Base-by-base conservation (phyloP, 2,888 invertebrate genomes). In the Siphlonurus alternatus region DNA sequence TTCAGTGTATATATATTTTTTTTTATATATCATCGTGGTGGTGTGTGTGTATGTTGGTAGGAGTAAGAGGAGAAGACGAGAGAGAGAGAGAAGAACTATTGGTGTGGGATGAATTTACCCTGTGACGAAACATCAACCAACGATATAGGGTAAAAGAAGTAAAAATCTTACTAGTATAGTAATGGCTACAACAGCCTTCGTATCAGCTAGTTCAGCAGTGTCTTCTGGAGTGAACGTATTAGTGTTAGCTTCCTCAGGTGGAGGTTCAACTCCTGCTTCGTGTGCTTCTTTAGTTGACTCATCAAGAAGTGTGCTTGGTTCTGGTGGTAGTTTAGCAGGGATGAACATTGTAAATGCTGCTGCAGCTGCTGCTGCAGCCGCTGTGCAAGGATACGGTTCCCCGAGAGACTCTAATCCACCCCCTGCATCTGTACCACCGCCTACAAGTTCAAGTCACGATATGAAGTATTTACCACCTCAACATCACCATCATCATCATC, bases 121-220 rank as follows among this genome's bases (percentile, higher is more conserved):
- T 38, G 15, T 38, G 38, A 15, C 38, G 38, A 38, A 38, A 5
- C 5, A 38, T 38, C 15, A 38, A 10, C 38, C 5, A 10, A 38
- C 7, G 38, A 38, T 38, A 38, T 5, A 38, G 38, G 15, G 7
- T 10, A 38, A 38, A 5, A 10, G 38, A 38, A 38, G 15, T 10
- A 38, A 38, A 38, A 38, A 38, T 38, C 15, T 5, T 38, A 38
- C 7, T 38, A 10, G 15, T 38, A 10, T 38, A 38, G 38, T 38
- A 38, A 93, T 93, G 92, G 92, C 93, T 85, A 92, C 93, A 83
- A 90, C 93, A 81, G 89, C 92, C 81, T 93, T 93, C 82, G 88
- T 93, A 85, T 83, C 84, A 76, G 87, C 89, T 77, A 82, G 83
- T 78, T 82, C 83, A 77, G 81, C 81, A 75, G 83, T 83, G 72